Base-by-base conservation (phyloP, 2,113 vertebrate genomes). In the Hyperoodon ampullatus region DNA sequence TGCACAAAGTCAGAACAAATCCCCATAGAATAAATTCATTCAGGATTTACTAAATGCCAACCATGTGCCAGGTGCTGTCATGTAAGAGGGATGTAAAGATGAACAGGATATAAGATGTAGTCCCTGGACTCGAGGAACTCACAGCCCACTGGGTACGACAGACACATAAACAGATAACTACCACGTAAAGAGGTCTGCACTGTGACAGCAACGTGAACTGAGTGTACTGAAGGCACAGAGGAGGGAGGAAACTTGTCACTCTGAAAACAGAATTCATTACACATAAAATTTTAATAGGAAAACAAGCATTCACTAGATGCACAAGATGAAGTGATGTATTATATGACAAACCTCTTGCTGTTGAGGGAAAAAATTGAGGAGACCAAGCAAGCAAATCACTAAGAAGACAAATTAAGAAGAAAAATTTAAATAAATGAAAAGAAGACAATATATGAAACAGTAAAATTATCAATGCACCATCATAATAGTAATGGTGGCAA, bases 1-100 rank as follows among this genome's bases (percentile, higher is more conserved):
- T 77, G 65, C 90, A 97, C 65, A 97, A 97, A 97, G 95, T 98
- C 92, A 98, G 44, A 98, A 97, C 78, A 98, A 95, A 93, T 96
- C 92, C 92, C 92, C 91, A 95, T 26, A 68, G 42, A 75, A 80
- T 47, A 0, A 92, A 63, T 65, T 61, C 88, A 88, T 84, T 97
- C 86, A 96, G 84, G 94, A 92, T 95, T 80, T 96, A 70, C 65
- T 85, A 95, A 95, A 63, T 39, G 18, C 30, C 55, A 70, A 55
- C 28, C 14, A 21, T 35, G 66, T 35, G 58, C 6, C 30, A 90
- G 84, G 39, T 71, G n/a, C 21, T 47, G 19, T 50, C 24, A 74
- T 8, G 3, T 8, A 63, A 53, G 3, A 74, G 14, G 66, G 35
- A 30, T 74, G 39, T 58, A 65, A 66, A 82, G 77, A 77, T 53